Conservation (phyloP, 53 echinoderm and acorn worm species). For the Holothuria scabra region DNA sequence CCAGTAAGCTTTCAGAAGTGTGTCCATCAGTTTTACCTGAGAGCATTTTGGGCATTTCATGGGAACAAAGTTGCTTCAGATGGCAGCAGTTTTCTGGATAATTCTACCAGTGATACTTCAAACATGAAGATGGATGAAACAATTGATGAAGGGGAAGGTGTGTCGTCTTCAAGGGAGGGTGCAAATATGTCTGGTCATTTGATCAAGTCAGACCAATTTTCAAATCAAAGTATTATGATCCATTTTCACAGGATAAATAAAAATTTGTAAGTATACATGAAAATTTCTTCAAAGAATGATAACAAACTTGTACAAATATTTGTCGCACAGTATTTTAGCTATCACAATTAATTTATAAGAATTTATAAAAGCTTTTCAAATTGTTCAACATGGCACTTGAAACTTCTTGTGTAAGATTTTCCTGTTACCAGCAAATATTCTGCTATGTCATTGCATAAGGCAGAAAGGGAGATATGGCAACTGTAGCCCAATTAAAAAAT, state of each 20-base stretch:
- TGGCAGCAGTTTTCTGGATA: conserved; percentile 16
- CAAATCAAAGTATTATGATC: conserved; percentile 51
- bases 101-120: conserved; percentile 15
- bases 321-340: no score
- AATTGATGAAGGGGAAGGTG: conserved; percentile 5
- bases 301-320: no score
- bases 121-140: conserved; percentile 47
- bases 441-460: no score
- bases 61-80: background rate
- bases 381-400: no score
- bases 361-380: no score
- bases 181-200: background rate
- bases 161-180: background rate
- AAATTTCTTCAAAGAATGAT: no score
- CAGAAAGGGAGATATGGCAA: no score
- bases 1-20: conserved; percentile 57
- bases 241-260: conserved; percentile 83
- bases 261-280: conserved; percentile 86
- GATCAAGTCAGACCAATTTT: background rate
- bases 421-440: no score
- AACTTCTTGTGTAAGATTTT: no score
- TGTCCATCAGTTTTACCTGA: conserved; percentile 70
- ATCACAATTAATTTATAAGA: no score
- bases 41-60: conserved; percentile 70
- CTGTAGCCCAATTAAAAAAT: no score